phyloP scores from a whole-genome alignment of 1,140 invertebrate species.

The Halesus radiatus region DNA sequence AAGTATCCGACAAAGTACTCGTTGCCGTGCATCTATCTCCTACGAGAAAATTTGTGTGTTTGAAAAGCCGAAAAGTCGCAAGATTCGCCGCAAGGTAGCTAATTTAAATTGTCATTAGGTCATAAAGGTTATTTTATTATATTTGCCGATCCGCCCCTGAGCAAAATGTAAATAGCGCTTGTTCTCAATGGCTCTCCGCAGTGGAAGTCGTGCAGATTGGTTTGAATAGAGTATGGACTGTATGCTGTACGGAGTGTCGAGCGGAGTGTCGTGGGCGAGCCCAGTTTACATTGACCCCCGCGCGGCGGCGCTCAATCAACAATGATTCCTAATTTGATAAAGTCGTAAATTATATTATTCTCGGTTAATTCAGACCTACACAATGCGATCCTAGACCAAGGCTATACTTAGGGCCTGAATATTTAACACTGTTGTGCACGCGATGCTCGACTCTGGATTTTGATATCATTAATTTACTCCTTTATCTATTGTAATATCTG shows the following conservation, averaged over 20 bases:
- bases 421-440: too few species aligned
- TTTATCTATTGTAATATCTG: too few species aligned
- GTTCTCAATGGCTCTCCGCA: neutral
- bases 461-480: too few species aligned
- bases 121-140: neutral
- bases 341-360: conserved; percentile 12
- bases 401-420: too few species aligned
- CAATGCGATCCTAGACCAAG: neutral
- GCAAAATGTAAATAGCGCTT: conserved; percentile 21
- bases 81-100: too few species aligned
- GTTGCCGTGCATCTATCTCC: too few species aligned
- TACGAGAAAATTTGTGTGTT: too few species aligned
- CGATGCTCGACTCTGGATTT: too few species aligned
- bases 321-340: conserved; percentile 52
- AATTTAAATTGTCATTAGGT: neutral
- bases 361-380: neutral
- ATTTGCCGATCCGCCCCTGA: neutral
- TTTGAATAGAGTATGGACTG: too few species aligned
- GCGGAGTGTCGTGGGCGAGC: conserved; percentile 18
- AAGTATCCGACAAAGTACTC: too few species aligned
- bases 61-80: too few species aligned
- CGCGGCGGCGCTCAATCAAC: conserved; percentile 30
- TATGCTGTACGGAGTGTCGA: conserved; percentile 29
- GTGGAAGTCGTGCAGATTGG: conserved; percentile 37
- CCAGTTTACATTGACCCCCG: conserved; percentile 43